These are phyloP conservation scores for Tinea trinotella DNA, from an alignment of 2,888 invertebrate genomes.

Conservation along the genomic window DNA sequence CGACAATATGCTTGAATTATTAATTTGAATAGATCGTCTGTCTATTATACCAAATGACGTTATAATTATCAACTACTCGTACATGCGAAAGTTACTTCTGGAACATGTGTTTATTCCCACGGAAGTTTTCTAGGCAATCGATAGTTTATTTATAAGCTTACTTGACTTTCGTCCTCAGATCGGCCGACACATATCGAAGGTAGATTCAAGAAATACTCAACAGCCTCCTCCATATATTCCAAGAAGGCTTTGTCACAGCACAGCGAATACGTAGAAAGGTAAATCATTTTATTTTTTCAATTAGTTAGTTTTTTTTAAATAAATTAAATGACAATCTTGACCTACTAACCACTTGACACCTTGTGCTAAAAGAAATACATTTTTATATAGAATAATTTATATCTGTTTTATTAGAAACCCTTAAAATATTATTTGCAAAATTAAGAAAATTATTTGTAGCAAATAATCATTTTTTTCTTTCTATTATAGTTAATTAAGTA, in stretches of 20 bases:
- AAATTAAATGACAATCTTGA: too few relatives aligned
- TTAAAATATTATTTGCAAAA: too few relatives aligned
- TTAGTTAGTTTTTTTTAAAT: too few relatives aligned
- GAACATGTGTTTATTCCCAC: constrained; percentile 37
- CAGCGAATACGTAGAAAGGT: constrained; percentile 66
- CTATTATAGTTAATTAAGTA: too few relatives aligned
- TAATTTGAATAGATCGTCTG: not conserved
- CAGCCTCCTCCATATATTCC: constrained; percentile 63
- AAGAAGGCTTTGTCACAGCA: constrained; percentile 63
- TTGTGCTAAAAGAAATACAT: too few relatives aligned
- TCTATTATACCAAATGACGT: not conserved
- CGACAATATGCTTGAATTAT: too few relatives aligned
- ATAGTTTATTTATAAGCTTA: constrained; percentile 28
- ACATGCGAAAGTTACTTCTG: not conserved
- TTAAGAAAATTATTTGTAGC: too few relatives aligned
- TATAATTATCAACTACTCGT: not conserved
- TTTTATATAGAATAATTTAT: too few relatives aligned
- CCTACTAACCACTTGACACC: too few relatives aligned
- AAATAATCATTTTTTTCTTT: too few relatives aligned
- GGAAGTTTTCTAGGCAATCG: constrained; percentile 30
- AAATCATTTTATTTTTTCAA: too few relatives aligned
- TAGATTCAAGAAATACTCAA: constrained; percentile 66
- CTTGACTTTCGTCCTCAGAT: constrained; percentile 39
- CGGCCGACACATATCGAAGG: constrained; percentile 65
- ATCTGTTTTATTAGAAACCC: too few relatives aligned